Conservation (phyloP, 1,140 invertebrate genomes). For the Cyrtorhinus lividipennis region DNA sequence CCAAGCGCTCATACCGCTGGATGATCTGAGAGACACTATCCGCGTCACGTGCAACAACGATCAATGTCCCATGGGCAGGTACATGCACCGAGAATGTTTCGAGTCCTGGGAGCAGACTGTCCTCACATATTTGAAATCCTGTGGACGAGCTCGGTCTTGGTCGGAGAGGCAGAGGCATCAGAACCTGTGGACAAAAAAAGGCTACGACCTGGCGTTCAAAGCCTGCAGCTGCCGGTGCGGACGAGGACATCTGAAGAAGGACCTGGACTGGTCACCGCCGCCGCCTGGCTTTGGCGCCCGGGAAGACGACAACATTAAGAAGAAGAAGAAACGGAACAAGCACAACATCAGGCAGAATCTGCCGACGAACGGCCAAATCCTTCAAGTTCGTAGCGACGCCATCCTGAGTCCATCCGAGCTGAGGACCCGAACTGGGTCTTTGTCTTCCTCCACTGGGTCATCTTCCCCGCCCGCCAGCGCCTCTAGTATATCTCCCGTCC, state of each 20-base stretch:
- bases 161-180: constrained; percentile 83
- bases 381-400: constrained; percentile 14
- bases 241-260: constrained; percentile 83
- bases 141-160: constrained; percentile 80
- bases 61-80: constrained; percentile 65
- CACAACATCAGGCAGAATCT: constrained; percentile 39
- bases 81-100: constrained; percentile 88
- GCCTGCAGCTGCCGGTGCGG: constrained; percentile 78
- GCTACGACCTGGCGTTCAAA: constrained; percentile 84
- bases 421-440: constrained; percentile 34
- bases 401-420: constrained; percentile 19
- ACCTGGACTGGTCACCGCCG: constrained; percentile 77
- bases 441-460: constrained; percentile 44
- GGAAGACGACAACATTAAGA: constrained; percentile 35
- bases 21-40: constrained; percentile 62
- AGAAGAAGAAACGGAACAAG: constrained; percentile 59
- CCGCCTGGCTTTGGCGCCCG: constrained; percentile 32
- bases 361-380: constrained; percentile 23
- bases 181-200: constrained; percentile 95
- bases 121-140: constrained; percentile 72
- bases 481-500: constrained; percentile 48
- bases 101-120: constrained; percentile 82
- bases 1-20: constrained; percentile 44
- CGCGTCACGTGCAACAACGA: constrained; percentile 93
- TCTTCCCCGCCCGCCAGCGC: constrained; percentile 46